Conservation (phyloP, 2,113 vertebrate genomes). For the Hemiscyllium ocellatum region DNA sequence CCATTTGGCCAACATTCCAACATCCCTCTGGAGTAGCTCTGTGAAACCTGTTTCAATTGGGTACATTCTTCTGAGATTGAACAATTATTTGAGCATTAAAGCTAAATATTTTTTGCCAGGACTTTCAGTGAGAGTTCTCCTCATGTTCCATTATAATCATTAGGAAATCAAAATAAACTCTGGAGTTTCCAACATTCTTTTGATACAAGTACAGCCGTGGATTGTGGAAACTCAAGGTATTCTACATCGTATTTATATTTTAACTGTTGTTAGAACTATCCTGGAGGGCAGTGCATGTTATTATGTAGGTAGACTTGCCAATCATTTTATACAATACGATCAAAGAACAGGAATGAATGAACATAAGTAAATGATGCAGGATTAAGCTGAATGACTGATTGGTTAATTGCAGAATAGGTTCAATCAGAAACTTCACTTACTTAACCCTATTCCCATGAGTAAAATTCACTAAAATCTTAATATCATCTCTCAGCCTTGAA, state of each 20-base stretch:
- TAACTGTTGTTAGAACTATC: background rate
- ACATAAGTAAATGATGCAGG: background rate
- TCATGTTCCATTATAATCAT: background rate
- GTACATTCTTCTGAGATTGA: background rate
- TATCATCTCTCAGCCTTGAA: background rate
- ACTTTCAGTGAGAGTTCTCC: background rate
- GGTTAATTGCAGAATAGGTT: no score
- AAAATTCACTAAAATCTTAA: background rate
- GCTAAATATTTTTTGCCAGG: background rate
- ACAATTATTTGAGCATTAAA: background rate
- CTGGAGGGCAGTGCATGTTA: background rate
- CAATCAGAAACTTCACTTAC: no score
- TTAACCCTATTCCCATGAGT: no score
- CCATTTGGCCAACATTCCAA: no score
- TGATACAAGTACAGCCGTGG: background rate
- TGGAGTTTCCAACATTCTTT: background rate
- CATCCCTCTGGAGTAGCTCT: no score
- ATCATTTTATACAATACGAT: background rate
- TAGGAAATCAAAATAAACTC: background rate
- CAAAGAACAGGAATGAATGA: background rate
- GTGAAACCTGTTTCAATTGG: background rate
- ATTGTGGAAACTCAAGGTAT: background rate
- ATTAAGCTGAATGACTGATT: background rate
- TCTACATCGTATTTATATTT: no score
- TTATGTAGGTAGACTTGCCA: background rate